Evolutionary conservation across 2,797 vertebrate genomes (phyloP), one percentile per base, ranked within the genome.

Genomic region (Lithobates pipiens): DNA sequence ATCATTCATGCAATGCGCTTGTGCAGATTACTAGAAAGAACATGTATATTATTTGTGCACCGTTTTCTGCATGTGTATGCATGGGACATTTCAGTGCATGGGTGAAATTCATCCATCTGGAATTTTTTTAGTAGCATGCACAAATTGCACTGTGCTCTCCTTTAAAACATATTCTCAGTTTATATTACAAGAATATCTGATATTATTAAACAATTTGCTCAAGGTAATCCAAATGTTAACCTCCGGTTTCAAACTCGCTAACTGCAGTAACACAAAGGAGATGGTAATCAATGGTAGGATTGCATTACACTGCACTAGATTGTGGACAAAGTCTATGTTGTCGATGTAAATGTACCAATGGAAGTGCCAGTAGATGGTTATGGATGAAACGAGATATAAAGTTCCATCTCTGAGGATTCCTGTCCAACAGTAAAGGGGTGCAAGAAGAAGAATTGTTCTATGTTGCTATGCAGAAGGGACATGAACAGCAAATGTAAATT

Each of bases 1-100:
- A n/a, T 61, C 57, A 34, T 70, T 80, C 69, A 74, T 82, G 80
- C 80, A 73, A 29, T 27, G 39, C 44, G 29, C 15, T 61, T 10
- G 50, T 8, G 46, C 13, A 81, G 23, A 42, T 25, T 72, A 36
- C 16, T 34, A 39, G 36, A 42, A 68, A 67, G 18, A 11, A 61
- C 1, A 61, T 61, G 10, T 61, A 23, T 2, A 44, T 13, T 15
- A 67, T 67, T 27, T 67, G 23, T 42, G 34, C 42, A 5, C 8
- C 3, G 27, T 50, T 21, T 69, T 70, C 21, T 50, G 67, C 8
- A 32, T 32, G 10, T n/a, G 29, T 50, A 34, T 5, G 70, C 63
- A 46, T 68, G 27, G 18, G 42, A 25, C 18, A 36, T 44, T 13
- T 68, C 16, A 61, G 68, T 39, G 23, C 16, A 5, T 72, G 42